Evolutionary conservation across 2,797 vertebrate species (phyloP).

Genomic region (Acrossocheilus wenchowensis): DNA sequence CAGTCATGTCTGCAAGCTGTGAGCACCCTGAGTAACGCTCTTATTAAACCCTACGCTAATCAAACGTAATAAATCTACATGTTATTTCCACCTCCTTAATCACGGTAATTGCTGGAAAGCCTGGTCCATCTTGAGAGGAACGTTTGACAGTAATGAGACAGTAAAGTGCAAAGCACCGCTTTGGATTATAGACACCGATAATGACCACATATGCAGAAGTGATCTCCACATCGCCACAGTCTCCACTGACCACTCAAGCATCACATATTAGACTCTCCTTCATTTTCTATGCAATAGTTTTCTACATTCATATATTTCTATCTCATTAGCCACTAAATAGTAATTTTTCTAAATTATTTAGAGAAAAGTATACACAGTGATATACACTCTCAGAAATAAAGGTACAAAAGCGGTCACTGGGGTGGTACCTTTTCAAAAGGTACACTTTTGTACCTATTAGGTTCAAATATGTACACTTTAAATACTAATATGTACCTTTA

Average conservation of each 20-base stretch:
- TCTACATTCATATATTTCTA: constrained; percentile 8
- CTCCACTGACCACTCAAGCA: constrained; percentile 41
- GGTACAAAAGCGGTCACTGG: no score
- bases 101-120: constrained; percentile 69
- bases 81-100: constrained; percentile 74
- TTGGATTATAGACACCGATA: constrained; percentile 56
- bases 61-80: constrained; percentile 71
- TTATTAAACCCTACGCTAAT: constrained; percentile 70
- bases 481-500: no score
- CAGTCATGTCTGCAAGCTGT: constrained; percentile 62
- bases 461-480: no score
- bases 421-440: no score
- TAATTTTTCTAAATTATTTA: background rate
- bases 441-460: no score
- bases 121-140: constrained; percentile 63
- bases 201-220: constrained; percentile 42
- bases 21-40: constrained; percentile 59
- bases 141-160: constrained; percentile 64
- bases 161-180: constrained; percentile 67
- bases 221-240: constrained; percentile 35
- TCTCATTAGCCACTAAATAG: constrained; percentile 14
- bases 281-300: background rate
- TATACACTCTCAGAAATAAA: no score
- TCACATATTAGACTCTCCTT: constrained; percentile 20
- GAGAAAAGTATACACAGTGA: no score